Percentiles rank a stretch among this genome's conserved stretches.
Evolutionary conservation across 1,140 invertebrate species (phyloP).

Genomic region (Zaprionus vittiger): DNA sequence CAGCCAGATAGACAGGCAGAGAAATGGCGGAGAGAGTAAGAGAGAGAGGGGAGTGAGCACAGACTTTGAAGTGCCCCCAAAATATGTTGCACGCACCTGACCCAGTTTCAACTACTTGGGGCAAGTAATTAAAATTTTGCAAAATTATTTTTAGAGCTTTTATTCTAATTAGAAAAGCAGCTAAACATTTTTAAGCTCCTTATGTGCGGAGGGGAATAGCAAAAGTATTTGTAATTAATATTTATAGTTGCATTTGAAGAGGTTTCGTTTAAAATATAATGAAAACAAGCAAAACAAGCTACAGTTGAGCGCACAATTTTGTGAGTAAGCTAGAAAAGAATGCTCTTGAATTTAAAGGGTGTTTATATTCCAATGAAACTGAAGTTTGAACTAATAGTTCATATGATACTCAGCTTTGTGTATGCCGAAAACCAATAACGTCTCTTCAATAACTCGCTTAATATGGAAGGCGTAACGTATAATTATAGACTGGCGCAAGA

Average conservation of each 20-base stretch:
- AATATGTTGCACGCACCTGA: background rate
- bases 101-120: background rate
- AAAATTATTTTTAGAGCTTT: background rate
- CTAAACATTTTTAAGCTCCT: background rate
- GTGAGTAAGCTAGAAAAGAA: no score
- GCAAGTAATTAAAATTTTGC: background rate
- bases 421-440: no score
- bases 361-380: no score
- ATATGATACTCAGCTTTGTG: no score
- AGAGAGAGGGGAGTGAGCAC: background rate
- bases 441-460: no score
- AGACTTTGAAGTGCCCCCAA: background rate
- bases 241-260: background rate
- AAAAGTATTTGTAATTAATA: background rate
- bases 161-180: conserved; percentile 5
- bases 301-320: no score
- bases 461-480: no score
- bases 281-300: background rate
- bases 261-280: background rate
- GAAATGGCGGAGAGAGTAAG: background rate
- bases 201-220: background rate
- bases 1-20: background rate
- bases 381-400: no score
- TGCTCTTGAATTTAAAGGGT: no score
- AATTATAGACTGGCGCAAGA: no score